Conservation (phyloP, 1,140 invertebrate genomes). For the Brachionus manjavacas region DNA sequence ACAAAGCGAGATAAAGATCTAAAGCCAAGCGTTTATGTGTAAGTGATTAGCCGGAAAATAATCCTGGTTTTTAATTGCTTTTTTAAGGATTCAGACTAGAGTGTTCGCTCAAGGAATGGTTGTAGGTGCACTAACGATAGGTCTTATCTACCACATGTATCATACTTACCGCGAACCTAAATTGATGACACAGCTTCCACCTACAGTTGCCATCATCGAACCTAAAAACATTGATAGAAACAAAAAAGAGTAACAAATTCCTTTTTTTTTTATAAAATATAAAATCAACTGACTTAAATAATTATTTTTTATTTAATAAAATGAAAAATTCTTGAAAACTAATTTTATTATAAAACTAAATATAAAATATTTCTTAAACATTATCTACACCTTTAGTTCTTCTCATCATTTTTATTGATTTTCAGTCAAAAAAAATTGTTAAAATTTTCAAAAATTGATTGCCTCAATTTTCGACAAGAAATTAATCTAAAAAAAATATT, state of each 20-base stretch:
- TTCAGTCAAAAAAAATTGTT: not conserved
- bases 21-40: constrained; percentile 3
- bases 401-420: not conserved
- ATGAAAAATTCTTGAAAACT: not conserved
- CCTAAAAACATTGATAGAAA: not conserved
- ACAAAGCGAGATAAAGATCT: not conserved
- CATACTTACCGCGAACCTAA: not conserved
- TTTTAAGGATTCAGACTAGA: constrained; percentile 16
- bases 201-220: not conserved
- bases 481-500: too few relatives aligned
- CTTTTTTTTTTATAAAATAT: too few relatives aligned
- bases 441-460: not conserved
- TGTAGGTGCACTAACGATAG: not conserved
- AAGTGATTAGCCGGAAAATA: not conserved
- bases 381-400: not conserved
- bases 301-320: not conserved
- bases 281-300: not conserved
- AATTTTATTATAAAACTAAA: too few relatives aligned
- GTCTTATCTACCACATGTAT: constrained; percentile 6
- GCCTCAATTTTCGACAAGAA: not conserved
- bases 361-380: not conserved
- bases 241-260: not conserved
- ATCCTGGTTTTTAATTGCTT: not conserved
- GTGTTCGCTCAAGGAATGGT: constrained; percentile 26
- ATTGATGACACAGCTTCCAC: not conserved